phyloP scores from a whole-genome alignment of 2,888 invertebrate species.

The Pterostichus niger region DNA sequence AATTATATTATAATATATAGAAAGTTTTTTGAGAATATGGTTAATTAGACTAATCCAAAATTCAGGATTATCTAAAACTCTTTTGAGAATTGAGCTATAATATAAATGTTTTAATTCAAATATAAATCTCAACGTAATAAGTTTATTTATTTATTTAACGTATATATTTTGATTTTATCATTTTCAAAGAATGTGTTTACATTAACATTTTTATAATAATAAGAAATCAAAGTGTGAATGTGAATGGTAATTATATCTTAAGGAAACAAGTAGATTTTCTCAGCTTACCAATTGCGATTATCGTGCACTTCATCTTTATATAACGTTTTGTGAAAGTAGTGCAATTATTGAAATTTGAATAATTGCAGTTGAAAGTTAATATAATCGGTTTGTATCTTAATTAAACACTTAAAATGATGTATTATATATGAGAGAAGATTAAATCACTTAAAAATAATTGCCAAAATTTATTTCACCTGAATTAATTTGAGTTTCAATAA shows the following conservation, averaged over 20 bases:
- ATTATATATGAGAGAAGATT: conserved; percentile 23
- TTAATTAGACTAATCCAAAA: no score
- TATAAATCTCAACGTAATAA: no score
- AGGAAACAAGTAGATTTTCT: conserved; percentile 24
- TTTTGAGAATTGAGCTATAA: no score
- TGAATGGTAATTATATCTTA: conserved; percentile 23
- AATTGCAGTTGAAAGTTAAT: conserved; percentile 50
- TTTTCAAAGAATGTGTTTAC: no score
- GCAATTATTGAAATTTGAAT: conserved; percentile 46
- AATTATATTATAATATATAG: no score
- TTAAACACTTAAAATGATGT: conserved; percentile 38
- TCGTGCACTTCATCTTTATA: conserved; percentile 33
- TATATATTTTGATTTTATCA: no score
- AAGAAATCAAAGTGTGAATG: background rate
- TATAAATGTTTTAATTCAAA: no score
- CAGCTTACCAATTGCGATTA: background rate
- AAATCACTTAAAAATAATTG: conserved; percentile 21
- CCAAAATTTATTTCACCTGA: conserved; percentile 35
- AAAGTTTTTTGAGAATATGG: no score
- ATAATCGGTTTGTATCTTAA: conserved; percentile 39
- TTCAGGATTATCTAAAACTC: no score
- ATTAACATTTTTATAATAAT: no score
- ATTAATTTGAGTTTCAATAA: conserved; percentile 35
- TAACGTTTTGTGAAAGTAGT: conserved; percentile 44
- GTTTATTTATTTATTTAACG: no score